Evolutionary conservation across 37 sponge, comb jelly and placozoan genomes (phyloP).

Genomic region (Diacarnus erythraeanus): DNA sequence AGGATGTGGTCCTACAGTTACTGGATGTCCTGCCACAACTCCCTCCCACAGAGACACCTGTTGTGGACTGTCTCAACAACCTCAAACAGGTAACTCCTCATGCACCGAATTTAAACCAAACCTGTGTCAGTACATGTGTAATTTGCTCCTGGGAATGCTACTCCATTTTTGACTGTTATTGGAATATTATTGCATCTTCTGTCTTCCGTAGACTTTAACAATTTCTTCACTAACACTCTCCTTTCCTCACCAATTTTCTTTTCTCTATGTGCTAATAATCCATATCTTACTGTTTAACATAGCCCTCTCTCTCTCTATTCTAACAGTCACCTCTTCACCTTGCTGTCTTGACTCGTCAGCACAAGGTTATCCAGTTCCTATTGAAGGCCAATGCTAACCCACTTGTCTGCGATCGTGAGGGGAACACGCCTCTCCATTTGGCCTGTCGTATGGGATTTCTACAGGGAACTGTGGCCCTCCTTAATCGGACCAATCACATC

Average conservation of each 20-base stretch:
- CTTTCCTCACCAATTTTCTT: neutral
- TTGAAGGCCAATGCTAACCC: constrained; percentile 75
- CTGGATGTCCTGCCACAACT: constrained; percentile 81
- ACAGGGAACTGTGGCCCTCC: constrained; percentile 44
- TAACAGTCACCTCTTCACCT: constrained; percentile 84
- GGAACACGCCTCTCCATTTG: constrained; percentile 86
- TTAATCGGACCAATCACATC: constrained; percentile 55
- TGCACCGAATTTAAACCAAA: too few relatives aligned
- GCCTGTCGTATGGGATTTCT: constrained; percentile 76
- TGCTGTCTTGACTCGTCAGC: constrained; percentile 81
- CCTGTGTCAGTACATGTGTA: too few relatives aligned
- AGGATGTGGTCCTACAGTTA: constrained; percentile 70
- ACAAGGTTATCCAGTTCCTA: constrained; percentile 73
- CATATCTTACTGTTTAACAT: neutral
- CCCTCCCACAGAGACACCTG: constrained; percentile 72
- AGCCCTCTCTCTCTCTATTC: neutral
- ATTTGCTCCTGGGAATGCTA: too few relatives aligned
- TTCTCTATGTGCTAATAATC: too few relatives aligned
- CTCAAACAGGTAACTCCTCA: constrained; percentile 57
- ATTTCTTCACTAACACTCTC: neutral
- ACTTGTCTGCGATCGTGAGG: constrained; percentile 76
- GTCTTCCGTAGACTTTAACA: too few relatives aligned
- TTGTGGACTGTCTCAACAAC: constrained; percentile 83
- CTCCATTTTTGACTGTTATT: too few relatives aligned
- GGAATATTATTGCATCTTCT: too few relatives aligned